phyloP scores from a whole-genome alignment of 1,140 invertebrate genomes.

The Magallana gigas region DNA sequence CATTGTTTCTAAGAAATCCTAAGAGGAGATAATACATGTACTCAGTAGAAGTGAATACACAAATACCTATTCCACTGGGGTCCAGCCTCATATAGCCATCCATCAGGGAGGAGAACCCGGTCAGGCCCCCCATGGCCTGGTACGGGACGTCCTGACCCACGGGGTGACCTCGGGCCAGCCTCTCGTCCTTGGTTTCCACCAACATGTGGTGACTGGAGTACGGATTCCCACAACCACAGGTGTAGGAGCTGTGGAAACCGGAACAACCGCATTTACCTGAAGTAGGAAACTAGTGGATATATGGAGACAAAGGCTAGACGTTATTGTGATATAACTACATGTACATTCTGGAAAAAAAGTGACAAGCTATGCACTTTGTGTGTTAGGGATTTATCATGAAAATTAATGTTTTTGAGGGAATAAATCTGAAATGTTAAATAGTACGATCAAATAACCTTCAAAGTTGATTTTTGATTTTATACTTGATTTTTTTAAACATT shows the following conservation, averaged over 20 bases:
- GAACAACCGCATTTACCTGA: slow-evolving; percentile 75
- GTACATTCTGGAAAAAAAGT: too few relatives aligned
- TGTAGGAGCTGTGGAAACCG: slow-evolving; percentile 78
- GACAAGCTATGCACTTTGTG: too few relatives aligned
- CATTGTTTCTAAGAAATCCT: too few relatives aligned
- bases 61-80: slow-evolving; percentile 78
- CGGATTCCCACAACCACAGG: slow-evolving; percentile 77
- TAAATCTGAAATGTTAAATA: too few relatives aligned
- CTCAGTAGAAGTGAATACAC: neutral
- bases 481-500: too few relatives aligned
- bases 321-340: too few relatives aligned
- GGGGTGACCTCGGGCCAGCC: slow-evolving; percentile 75
- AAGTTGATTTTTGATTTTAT: too few relatives aligned
- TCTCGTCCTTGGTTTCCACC: slow-evolving; percentile 60
- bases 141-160: slow-evolving; percentile 75
- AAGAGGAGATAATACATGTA: too few relatives aligned
- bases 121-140: slow-evolving; percentile 79
- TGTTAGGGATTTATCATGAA: too few relatives aligned
- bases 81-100: slow-evolving; percentile 79
- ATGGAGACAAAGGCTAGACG: too few relatives aligned
- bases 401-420: too few relatives aligned
- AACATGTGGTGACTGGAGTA: slow-evolving; percentile 73
- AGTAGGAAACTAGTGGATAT: neutral
- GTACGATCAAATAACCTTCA: too few relatives aligned
- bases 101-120: slow-evolving; percentile 79